Base-by-base conservation (phyloP, 2,888 invertebrate species). In the Xestia ashworthii region DNA sequence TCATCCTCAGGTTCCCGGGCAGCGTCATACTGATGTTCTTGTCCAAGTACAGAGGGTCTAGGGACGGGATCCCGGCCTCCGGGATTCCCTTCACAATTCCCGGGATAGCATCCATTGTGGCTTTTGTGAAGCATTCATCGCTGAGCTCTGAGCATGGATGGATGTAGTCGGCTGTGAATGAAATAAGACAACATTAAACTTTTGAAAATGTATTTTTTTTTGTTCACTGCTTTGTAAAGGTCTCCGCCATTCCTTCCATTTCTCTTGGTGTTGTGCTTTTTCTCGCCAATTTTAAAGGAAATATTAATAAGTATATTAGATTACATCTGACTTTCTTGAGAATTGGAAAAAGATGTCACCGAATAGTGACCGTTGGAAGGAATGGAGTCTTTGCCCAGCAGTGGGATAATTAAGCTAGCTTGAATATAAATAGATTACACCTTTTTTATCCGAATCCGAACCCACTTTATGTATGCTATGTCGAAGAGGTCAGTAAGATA, bases 81-180 rank as follows among this genome's bases (percentile, higher is more conserved):
- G 96, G 95, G 87, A 96, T 95, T 0, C 96, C 96, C 78, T 93
- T 93, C 19, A 96, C 96, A 9, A 96, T 94, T 0, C 96, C 96
- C 2, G 96, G 96, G 66, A 96, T 91, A 0, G 96, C 96, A 65
- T 95, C 95, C 68, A 95, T 69, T 1, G 96, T 96, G 3, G 96
- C 96, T 81, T 96, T 93, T 11, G 96, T 96, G 90, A 96, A 96
- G 82, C 96, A 96, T 89, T 96, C 96, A 85, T 96, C 96, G 6
- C 93, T 95, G 5, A 95, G 89, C 68, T 95, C 96, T 1, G 89
- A 88, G 80, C 96, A 96, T 0, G 96, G 96, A 75, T 96, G 96
- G 84, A 96, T 96, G 89, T 95, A 96, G 84, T 95, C 95, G 3
- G 96, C 96, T 96, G 93, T 50, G 22, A 55, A 82, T 8, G 14